These are phyloP conservation scores for Pissodes strobi DNA, from an alignment of 1,140 invertebrate species.

Conservation along the genomic window DNA sequence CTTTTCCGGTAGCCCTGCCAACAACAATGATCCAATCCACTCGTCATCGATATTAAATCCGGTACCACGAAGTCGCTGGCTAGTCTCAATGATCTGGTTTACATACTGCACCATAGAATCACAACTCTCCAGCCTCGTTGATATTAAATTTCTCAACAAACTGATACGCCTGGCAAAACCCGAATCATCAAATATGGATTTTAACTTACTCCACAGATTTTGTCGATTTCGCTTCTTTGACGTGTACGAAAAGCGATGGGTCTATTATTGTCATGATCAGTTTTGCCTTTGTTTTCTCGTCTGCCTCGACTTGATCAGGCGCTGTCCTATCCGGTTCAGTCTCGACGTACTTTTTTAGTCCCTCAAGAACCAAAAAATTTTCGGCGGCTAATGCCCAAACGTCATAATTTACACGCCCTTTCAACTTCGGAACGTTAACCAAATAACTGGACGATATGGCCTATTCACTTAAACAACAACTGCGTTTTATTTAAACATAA, in stretches of 20 bases:
- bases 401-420: slow-evolving; percentile 34
- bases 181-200: slow-evolving; percentile 32
- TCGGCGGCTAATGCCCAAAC: slow-evolving; percentile 35
- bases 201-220: slow-evolving; percentile 47
- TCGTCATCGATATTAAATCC: slow-evolving; percentile 48
- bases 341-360: slow-evolving; percentile 15
- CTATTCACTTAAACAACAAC: slow-evolving; percentile 1
- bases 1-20: slow-evolving; percentile 50
- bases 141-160: slow-evolving; percentile 37
- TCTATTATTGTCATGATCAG: slow-evolving; percentile 48
- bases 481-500: background rate
- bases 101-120: slow-evolving; percentile 40
- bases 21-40: slow-evolving; percentile 49
- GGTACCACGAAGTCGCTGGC: slow-evolving; percentile 36
- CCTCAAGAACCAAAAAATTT: slow-evolving; percentile 38
- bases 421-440: slow-evolving; percentile 31
- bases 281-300: slow-evolving; percentile 5
- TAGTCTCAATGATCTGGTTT: slow-evolving; percentile 36
- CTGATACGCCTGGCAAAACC: slow-evolving; percentile 31
- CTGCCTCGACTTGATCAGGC: background rate
- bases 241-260: slow-evolving; percentile 48
- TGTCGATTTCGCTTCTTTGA: slow-evolving; percentile 42
- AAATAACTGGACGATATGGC: slow-evolving; percentile 3
- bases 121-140: slow-evolving; percentile 28
- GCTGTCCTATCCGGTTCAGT: background rate